Evolutionary conservation across 2,113 vertebrate genomes (phyloP).

Genomic region (Pelecanoides urinatrix): DNA sequence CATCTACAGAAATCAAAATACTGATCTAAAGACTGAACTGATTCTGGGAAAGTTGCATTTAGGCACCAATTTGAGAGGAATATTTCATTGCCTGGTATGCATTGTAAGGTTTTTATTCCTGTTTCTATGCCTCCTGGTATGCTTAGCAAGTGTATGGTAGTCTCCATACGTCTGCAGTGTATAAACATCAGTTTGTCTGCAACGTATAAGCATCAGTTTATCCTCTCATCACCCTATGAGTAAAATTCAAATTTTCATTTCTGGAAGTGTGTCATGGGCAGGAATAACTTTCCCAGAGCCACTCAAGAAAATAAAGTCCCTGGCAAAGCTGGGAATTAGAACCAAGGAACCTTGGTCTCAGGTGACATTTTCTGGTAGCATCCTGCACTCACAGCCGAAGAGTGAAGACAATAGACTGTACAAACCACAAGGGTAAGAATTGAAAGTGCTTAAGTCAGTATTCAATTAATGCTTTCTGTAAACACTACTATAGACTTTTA

Average conservation of each 20-base stretch:
- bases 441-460: not conserved
- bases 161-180: accelerated
- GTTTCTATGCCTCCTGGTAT: not conserved
- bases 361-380: not conserved
- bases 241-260: not conserved
- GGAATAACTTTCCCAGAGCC: not conserved
- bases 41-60: not conserved
- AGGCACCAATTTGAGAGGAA: not conserved
- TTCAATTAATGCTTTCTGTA: not conserved
- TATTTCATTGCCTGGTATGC: not conserved
- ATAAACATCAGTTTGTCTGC: not conserved
- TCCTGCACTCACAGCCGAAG: not conserved
- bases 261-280: not conserved
- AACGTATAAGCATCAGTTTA: not conserved
- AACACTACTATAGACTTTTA: not conserved
- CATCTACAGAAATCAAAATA: not conserved
- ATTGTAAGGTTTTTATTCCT: not conserved
- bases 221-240: not conserved
- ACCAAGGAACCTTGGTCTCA: not conserved
- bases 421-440: not conserved
- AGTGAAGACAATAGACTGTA: not conserved
- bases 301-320: not conserved
- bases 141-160: not conserved
- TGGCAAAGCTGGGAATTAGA: not conserved
- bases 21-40: not conserved